Percentiles rank a stretch among this genome's conserved stretches.
These are phyloP conservation scores for Anisognathus igniventris DNA, from an alignment of 2,797 vertebrate species.

Conservation along the genomic window DNA sequence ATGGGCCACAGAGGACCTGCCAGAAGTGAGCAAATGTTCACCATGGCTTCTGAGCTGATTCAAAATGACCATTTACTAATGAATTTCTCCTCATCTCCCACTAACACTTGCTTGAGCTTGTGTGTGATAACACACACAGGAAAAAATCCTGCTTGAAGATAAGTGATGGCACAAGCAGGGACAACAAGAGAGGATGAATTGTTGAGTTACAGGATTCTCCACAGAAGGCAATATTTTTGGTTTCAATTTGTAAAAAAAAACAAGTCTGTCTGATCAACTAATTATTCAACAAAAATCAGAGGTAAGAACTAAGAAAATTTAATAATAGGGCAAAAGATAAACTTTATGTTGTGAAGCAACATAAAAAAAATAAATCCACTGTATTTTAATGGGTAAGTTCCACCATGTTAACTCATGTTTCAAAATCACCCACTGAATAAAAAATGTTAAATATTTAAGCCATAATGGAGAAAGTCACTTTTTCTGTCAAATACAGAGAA, in stretches of 20 bases:
- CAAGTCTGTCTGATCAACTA: not conserved
- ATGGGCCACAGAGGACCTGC: slow-evolving; percentile 54
- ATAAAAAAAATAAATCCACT: not conserved
- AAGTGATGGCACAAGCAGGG: not conserved
- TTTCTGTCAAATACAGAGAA: not conserved
- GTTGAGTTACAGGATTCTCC: not conserved
- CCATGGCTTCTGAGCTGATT: slow-evolving; percentile 30
- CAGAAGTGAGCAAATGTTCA: slow-evolving; percentile 51
- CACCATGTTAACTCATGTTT: not conserved
- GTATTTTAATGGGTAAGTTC: not conserved
- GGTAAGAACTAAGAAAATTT: not conserved
- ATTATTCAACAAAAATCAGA: not conserved
- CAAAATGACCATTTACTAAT: slow-evolving; percentile 52
- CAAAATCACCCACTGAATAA: not conserved
- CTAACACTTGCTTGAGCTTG: not conserved
- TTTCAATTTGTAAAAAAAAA: not conserved
- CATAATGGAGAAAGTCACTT: not conserved
- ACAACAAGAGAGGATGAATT: not conserved
- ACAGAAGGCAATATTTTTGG: not conserved
- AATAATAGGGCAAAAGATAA: not conserved
- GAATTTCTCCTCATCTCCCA: slow-evolving; percentile 25
- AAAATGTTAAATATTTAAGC: not conserved
- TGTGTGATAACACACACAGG: accelerated
- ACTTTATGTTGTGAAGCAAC: not conserved
- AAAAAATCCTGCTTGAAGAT: not conserved